Evolutionary conservation across 2,113 vertebrate species (phyloP).

Genomic region (Eudorcas thomsonii): DNA sequence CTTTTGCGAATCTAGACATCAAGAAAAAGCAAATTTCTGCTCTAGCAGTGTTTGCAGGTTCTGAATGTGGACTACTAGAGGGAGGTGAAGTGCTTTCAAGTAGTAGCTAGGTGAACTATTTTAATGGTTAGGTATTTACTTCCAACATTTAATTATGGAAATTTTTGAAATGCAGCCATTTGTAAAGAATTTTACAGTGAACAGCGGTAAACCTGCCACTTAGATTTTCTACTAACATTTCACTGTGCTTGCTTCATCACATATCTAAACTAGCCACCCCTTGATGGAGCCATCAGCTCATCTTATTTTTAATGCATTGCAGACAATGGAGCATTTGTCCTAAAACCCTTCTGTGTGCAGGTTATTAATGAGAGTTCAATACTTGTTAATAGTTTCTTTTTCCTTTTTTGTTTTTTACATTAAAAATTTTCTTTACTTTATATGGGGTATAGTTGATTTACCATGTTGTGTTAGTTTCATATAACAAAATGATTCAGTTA

Average conservation of each 20-base stretch:
- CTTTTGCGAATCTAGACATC: background rate
- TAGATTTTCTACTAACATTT: background rate
- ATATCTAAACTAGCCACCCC: background rate
- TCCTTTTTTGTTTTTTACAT: background rate
- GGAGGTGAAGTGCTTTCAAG: background rate
- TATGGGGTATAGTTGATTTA: background rate
- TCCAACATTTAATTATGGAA: background rate
- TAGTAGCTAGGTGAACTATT: background rate
- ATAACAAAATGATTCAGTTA: background rate
- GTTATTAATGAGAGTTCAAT: background rate
- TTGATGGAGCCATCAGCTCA: background rate
- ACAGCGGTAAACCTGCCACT: background rate
- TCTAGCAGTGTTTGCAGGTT: background rate
- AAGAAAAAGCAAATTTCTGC: background rate
- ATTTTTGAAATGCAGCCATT: background rate
- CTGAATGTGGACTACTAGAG: fast-evolving
- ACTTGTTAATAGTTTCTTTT: conserved; percentile 8
- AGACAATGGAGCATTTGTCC: background rate
- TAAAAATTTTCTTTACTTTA: background rate
- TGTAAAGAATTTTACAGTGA: background rate
- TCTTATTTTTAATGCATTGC: background rate
- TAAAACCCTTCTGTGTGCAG: background rate
- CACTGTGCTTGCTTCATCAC: background rate
- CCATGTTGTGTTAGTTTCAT: background rate
- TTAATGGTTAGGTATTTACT: background rate